Evolutionary conservation across 1,140 invertebrate species (phyloP).

Genomic region (Musca domestica): DNA sequence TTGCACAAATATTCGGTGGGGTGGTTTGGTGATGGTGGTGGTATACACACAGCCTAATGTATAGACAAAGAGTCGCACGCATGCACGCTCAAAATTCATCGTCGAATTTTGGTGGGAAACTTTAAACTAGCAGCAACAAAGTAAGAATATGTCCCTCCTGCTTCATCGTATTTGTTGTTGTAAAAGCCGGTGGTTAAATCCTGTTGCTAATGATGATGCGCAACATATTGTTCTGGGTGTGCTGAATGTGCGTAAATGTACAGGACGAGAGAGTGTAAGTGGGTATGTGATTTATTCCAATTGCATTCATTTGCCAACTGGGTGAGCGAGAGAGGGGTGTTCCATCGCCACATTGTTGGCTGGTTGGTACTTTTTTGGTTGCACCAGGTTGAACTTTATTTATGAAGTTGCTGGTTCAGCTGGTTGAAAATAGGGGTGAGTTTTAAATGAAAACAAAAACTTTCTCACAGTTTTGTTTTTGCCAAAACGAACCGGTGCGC

Average conservation of each 20-base stretch:
- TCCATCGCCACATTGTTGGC: neutral
- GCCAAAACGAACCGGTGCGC: neutral
- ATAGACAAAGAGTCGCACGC: no score
- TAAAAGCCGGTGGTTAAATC: conserved; percentile 19
- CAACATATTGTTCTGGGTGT: conserved; percentile 1
- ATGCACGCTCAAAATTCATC: neutral
- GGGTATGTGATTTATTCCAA: neutral
- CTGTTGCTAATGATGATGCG: conserved; percentile 20
- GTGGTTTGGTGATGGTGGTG: conserved; percentile 3
- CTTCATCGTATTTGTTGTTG: neutral
- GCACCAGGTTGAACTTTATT: conserved; percentile 14
- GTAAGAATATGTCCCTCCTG: neutral
- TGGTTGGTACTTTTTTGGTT: neutral
- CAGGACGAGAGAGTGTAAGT: no score
- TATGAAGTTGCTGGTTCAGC: neutral
- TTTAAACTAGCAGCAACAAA: neutral
- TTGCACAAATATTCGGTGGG: neutral
- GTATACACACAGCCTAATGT: no score
- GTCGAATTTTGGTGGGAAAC: conserved; percentile 10
- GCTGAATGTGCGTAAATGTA: no score
- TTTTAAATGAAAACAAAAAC: neutral
- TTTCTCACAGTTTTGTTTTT: conserved; percentile 12
- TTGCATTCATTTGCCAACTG: neutral
- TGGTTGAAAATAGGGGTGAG: conserved; percentile 2
- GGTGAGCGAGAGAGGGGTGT: neutral